Evolutionary conservation across 2,888 invertebrate species (phyloP).

Genomic region (Synergus umbraculus): DNA sequence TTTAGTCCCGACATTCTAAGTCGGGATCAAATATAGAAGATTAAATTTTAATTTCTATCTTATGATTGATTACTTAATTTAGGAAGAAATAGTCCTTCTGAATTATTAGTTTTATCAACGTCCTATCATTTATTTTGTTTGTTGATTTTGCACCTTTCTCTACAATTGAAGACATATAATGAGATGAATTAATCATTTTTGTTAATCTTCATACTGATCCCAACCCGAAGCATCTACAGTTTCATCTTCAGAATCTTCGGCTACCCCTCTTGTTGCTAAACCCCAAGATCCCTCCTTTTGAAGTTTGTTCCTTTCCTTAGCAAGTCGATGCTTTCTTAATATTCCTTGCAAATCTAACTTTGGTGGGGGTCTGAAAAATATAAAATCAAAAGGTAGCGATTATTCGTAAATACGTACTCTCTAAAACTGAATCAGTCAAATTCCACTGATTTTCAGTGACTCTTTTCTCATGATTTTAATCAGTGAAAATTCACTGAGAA

Average conservation of each 20-base stretch:
- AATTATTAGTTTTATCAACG: too few relatives aligned
- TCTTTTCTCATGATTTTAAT: too few relatives aligned
- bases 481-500: too few relatives aligned
- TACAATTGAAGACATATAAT: background rate
- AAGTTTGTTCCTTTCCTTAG: constrained; percentile 8
- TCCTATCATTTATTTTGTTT: too few relatives aligned
- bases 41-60: too few relatives aligned
- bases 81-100: too few relatives aligned
- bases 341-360: constrained; percentile 31
- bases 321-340: constrained; percentile 16
- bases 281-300: constrained; percentile 1
- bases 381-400: background rate
- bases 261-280: background rate
- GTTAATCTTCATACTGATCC: constrained; percentile 34
- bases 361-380: background rate
- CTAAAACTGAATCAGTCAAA: too few relatives aligned
- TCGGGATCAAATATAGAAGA: too few relatives aligned
- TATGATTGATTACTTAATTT: too few relatives aligned
- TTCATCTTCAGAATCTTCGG: constrained; percentile 17
- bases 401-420: background rate
- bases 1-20: background rate
- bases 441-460: too few relatives aligned
- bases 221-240: constrained; percentile 2
- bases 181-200: too few relatives aligned
- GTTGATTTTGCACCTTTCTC: background rate